Evolutionary conservation across 2,113 vertebrate species (phyloP).

Genomic region (Nycticorax nycticorax): DNA sequence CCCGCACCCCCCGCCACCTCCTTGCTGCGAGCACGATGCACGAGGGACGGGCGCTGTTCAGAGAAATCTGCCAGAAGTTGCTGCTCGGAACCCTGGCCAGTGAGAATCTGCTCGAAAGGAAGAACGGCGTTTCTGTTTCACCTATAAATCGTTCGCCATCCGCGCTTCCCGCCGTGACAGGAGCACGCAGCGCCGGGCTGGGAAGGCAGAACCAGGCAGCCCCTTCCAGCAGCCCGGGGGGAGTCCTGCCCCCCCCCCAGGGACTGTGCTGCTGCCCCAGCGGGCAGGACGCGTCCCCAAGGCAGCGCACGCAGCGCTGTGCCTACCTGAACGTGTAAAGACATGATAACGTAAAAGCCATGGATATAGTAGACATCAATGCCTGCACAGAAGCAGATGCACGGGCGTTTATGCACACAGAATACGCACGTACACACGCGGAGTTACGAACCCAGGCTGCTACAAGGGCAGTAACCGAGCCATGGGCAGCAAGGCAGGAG

Average conservation of each 20-base stretch:
- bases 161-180: neutral
- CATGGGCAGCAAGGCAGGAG: neutral
- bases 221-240: neutral
- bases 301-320: neutral
- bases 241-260: neutral
- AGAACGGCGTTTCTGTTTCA: neutral
- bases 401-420: neutral
- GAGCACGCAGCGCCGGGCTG: too few species aligned
- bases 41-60: neutral
- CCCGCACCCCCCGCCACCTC: neutral
- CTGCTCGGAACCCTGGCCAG: neutral
- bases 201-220: neutral
- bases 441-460: neutral
- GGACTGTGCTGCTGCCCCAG: neutral
- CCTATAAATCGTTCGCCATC: neutral
- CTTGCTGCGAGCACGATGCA: neutral
- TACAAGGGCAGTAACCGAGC: neutral
- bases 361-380: rapidly evolving
- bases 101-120: neutral
- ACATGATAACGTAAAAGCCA: neutral
- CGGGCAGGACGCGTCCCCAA: neutral
- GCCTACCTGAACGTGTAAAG: neutral
- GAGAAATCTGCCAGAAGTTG: neutral
- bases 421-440: too few species aligned
- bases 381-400: neutral